These are phyloP conservation scores for Ditylenchus dipsaci DNA, from an alignment of 1,140 invertebrate species.

Conservation along the genomic window DNA sequence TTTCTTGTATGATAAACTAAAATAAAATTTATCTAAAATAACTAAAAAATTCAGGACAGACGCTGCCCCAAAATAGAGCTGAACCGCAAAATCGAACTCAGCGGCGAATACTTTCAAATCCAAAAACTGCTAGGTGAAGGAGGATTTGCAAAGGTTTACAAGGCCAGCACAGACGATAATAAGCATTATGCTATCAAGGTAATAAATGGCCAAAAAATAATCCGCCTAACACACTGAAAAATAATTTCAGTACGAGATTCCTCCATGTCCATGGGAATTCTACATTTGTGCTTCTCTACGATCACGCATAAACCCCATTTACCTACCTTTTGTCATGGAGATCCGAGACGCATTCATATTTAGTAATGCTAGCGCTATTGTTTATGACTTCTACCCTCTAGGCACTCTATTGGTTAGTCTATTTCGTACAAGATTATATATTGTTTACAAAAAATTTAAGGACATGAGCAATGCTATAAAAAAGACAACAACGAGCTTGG, in stretches of 20 bases:
- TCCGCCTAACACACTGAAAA: neutral
- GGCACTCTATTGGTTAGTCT: conserved; percentile 31
- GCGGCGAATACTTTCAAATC: conserved; percentile 39
- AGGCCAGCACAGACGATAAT: conserved; percentile 25
- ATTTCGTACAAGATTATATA: too few relatives aligned
- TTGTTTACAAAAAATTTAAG: conserved; percentile 26
- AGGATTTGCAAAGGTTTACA: conserved; percentile 40
- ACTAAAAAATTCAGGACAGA: conserved; percentile 21
- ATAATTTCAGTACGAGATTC: conserved; percentile 35
- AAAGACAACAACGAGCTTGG: conserved; percentile 16
- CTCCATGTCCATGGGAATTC: conserved; percentile 41
- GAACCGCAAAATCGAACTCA: conserved; percentile 15
- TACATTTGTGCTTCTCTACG: conserved; percentile 33
- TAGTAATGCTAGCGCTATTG: conserved; percentile 31
- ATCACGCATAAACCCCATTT: neutral
- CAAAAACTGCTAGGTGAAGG: conserved; percentile 31
- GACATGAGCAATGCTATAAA: conserved; percentile 34
- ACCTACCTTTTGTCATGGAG: conserved; percentile 32
- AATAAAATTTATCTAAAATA: neutral
- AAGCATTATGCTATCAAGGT: conserved; percentile 36
- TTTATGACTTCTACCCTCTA: conserved; percentile 38
- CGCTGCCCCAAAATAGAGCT: conserved; percentile 24
- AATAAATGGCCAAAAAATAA: conserved; percentile 1
- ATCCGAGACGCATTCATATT: conserved; percentile 18
- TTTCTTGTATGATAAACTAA: conserved; percentile 10